Percentiles rank a stretch among this genome's conserved stretches.
phyloP scores from a whole-genome alignment of 2,888 invertebrate species.

The Andrena dorsata region DNA sequence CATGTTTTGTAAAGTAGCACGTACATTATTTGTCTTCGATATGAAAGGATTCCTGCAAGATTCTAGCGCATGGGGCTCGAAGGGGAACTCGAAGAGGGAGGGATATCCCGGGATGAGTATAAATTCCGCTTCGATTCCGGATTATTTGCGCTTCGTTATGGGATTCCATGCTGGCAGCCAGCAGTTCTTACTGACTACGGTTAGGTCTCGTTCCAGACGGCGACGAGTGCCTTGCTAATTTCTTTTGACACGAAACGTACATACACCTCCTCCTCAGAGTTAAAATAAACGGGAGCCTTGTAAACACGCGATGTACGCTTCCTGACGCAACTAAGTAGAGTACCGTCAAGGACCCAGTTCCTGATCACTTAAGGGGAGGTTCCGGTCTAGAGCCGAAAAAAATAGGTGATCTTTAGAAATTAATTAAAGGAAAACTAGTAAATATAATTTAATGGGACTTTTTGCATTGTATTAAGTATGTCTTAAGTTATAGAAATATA shows the following conservation, averaged over 20 bases:
- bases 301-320: neutral
- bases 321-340: neutral
- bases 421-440: too few relatives aligned
- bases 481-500: too few relatives aligned
- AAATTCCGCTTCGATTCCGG: conserved; percentile 30
- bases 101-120: neutral
- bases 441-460: too few relatives aligned
- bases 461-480: too few relatives aligned
- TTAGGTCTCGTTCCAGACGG: conserved; percentile 25
- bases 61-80: neutral
- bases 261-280: neutral
- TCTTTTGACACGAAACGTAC: conserved; percentile 9
- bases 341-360: too few relatives aligned
- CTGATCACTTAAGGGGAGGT: too few relatives aligned
- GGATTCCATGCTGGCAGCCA: conserved; percentile 11
- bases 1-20: too few relatives aligned
- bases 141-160: conserved; percentile 41
- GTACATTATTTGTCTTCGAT: too few relatives aligned
- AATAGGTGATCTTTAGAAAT: too few relatives aligned
- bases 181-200: conserved; percentile 29
- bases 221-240: conserved; percentile 50
- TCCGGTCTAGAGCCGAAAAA: too few relatives aligned
- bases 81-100: neutral
- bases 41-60: conserved; percentile 3
- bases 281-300: neutral